Percentiles rank a stretch among this genome's conserved stretches.
phyloP scores from a whole-genome alignment of 2,797 vertebrate species.

The Zenarchopterus dispar region DNA sequence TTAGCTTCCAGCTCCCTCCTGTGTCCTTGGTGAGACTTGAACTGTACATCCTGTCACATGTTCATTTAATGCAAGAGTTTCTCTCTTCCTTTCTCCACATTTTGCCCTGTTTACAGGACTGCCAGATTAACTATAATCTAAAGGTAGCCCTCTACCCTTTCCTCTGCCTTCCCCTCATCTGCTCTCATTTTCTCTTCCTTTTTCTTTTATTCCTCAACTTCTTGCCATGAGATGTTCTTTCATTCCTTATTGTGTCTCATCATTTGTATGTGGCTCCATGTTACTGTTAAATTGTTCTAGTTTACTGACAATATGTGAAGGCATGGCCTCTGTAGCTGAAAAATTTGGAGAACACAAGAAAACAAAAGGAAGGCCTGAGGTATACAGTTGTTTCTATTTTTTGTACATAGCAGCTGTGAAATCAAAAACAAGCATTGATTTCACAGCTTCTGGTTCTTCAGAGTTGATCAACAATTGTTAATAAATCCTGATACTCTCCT shows the following conservation, averaged over 20 bases:
- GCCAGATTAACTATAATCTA: slow-evolving; percentile 78
- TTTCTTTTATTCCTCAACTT: slow-evolving; percentile 32
- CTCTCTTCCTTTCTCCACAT: slow-evolving; percentile 62
- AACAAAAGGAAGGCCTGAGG: neutral
- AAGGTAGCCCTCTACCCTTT: slow-evolving; percentile 66
- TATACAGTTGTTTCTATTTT: neutral
- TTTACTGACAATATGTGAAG: slow-evolving; percentile 63
- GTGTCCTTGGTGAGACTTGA: slow-evolving; percentile 67
- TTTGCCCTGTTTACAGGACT: slow-evolving; percentile 74
- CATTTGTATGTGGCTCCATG: slow-evolving; percentile 46
- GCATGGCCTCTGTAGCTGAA: neutral
- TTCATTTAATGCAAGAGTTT: slow-evolving; percentile 74
- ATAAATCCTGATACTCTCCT: slow-evolving; percentile 46
- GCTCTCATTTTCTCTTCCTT: slow-evolving; percentile 5
- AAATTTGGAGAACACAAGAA: neutral
- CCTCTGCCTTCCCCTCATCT: slow-evolving; percentile 7
- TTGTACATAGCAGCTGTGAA: neutral
- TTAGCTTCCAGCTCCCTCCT: slow-evolving; percentile 54
- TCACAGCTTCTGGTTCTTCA: slow-evolving; percentile 12
- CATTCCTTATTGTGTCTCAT: slow-evolving; percentile 31
- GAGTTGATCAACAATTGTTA: slow-evolving; percentile 49
- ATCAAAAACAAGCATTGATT: no score
- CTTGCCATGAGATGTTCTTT: slow-evolving; percentile 39
- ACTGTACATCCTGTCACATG: slow-evolving; percentile 58
- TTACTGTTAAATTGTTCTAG: slow-evolving; percentile 53